Base-by-base conservation (phyloP, 2,797 vertebrate species). In the Manis javanica region DNA sequence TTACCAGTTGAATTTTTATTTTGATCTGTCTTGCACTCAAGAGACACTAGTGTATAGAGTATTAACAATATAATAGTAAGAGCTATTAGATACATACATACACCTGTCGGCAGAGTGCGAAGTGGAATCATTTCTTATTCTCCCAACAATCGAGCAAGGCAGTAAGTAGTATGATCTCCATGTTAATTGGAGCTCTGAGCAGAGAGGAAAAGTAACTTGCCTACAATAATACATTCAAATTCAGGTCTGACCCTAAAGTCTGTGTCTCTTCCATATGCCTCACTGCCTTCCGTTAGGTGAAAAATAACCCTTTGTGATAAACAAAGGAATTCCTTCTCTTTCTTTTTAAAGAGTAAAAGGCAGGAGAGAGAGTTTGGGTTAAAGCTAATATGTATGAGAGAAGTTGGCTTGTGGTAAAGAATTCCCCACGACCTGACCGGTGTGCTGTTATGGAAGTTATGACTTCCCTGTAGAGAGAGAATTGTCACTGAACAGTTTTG, bases 41-140 rank as follows among this genome's bases (percentile, higher is more conserved):
- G 39, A 12, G 26, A 57, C 4, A 75, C 0, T 5, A 81, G 19
- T 42, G 1, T 91, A 57, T 39, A 84, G 15, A 61, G n/a, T 46
- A 29, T 53, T 87, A 91, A 75, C 7, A 72, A 77, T 9, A 57
- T 12, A 77, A 82, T 29, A 46, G 21, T 57, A 82, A 84, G 23
- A 53, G 0, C 37, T 61, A 66, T 49, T 94, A 53, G 23, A 69
- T 24, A 81, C 26, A 23, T 34, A 66, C 24, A 66, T 13, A 55
- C 12, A 55, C 23, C 12, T 4, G 9, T 8, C 87, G 53, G 31
- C 9, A 79, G 64, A 91, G 23, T 26, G 24, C 21, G 34, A 89
- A 83, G 14, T 34, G n/a, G 1, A 90, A 61, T 90, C 71, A 63
- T 61, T 96, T 91, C 66, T 57, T 72, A 24, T 94, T 96, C 39